phyloP scores from a whole-genome alignment of 2,113 vertebrate genomes.

The Chitala chitala region DNA sequence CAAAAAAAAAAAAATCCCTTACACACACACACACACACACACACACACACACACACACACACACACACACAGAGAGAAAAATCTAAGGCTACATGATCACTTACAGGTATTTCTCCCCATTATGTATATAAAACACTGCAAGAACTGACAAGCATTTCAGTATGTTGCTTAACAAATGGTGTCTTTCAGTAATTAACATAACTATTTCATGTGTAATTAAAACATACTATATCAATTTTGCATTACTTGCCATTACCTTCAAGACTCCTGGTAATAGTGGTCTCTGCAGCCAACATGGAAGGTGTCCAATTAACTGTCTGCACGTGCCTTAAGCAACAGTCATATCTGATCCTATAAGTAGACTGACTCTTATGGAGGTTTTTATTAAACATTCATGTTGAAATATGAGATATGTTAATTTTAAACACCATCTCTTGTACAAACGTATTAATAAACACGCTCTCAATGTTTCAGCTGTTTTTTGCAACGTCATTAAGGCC shows the following conservation, averaged over 20 bases:
- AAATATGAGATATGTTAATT: background rate
- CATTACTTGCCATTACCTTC: background rate
- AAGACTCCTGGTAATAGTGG: background rate
- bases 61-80: background rate
- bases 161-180: too few species aligned
- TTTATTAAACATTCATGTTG: background rate
- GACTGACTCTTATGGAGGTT: background rate
- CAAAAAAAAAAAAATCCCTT: too few species aligned
- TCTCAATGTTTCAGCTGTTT: too few species aligned
- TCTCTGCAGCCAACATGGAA: background rate
- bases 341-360: background rate
- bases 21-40: too few species aligned
- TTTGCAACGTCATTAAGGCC: too few species aligned
- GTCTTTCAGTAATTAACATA: too few species aligned
- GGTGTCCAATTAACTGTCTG: background rate
- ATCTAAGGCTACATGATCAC: background rate
- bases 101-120: background rate
- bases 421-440: background rate
- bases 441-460: background rate
- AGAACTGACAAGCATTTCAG: slow-evolving; percentile 18
- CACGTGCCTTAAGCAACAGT: background rate
- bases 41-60: too few species aligned
- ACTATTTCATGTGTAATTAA: background rate
- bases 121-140: background rate
- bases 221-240: background rate